Conservation (phyloP, 2,888 invertebrate genomes). For the Acanthacorydalis orientalis region DNA sequence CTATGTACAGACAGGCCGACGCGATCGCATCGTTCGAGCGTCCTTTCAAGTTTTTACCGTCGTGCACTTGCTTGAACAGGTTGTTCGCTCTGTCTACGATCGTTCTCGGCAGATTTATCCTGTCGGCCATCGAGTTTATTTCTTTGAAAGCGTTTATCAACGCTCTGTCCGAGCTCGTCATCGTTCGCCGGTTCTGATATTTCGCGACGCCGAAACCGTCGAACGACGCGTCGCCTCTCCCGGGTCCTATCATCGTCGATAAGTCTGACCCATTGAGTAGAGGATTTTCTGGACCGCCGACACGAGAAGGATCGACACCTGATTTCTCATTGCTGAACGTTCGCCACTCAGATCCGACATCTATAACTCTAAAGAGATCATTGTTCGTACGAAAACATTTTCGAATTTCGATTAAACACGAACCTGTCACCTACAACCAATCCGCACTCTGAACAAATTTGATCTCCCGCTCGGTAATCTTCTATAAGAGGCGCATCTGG, state of each 20-base stretch:
- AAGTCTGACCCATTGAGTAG: constrained; percentile 89
- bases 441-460: constrained; percentile 99
- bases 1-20: constrained; percentile 96
- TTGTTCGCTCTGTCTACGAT: constrained; percentile 94
- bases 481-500: constrained; percentile 93
- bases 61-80: constrained; percentile 96
- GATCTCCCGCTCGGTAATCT: constrained; percentile 96
- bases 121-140: constrained; percentile 95
- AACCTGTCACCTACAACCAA: constrained; percentile 96
- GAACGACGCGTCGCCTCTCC: constrained; percentile 63
- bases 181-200: constrained; percentile 56
- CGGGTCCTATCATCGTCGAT: constrained; percentile 83
- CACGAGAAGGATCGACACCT: constrained; percentile 96
- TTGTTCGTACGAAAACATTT: no score
- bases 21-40: constrained; percentile 96
- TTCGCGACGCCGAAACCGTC: constrained; percentile 71
- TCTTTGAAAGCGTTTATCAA: constrained; percentile 92
- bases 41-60: constrained; percentile 84
- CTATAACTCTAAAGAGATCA: constrained; percentile 74
- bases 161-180: constrained; percentile 90
- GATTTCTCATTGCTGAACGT: constrained; percentile 98
- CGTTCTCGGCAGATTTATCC: constrained; percentile 91
- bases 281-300: constrained; percentile 98
- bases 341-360: constrained; percentile 99
- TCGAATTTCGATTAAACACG: no score